Evolutionary conservation across 2,888 invertebrate species (phyloP).

Genomic region (Cataglyphis albicans): DNA sequence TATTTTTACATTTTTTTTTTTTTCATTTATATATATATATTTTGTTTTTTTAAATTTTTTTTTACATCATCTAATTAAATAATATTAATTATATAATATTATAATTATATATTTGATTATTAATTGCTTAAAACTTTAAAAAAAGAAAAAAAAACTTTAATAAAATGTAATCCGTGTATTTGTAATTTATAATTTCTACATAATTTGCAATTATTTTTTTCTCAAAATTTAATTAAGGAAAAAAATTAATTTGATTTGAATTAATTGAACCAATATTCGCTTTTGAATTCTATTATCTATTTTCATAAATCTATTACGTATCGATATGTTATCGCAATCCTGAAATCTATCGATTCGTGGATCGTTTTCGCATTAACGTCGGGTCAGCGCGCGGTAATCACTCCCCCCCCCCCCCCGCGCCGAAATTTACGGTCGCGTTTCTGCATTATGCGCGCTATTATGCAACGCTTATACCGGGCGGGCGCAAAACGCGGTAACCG

Average conservation of each 20-base stretch:
- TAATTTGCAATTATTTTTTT: too few relatives aligned
- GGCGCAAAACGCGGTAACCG: conserved; percentile 31
- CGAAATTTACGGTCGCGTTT: conserved; percentile 44
- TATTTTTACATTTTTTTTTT: background rate
- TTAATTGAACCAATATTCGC: background rate
- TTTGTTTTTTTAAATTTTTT: too few relatives aligned
- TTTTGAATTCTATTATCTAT: background rate
- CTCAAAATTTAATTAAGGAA: too few relatives aligned
- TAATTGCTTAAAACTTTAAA: too few relatives aligned
- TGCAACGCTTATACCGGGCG: conserved; percentile 44
- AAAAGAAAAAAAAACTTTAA: too few relatives aligned
- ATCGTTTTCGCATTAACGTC: conserved; percentile 44
- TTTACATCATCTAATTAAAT: too few relatives aligned
- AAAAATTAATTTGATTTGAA: too few relatives aligned
- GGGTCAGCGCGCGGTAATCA: conserved; percentile 38
- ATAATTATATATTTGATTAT: too few relatives aligned
- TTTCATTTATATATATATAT: too few relatives aligned
- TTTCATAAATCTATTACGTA: background rate
- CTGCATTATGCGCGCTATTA: conserved; percentile 42
- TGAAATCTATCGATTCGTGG: background rate
- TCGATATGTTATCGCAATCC: background rate
- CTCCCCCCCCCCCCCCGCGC: background rate
- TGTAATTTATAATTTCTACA: too few relatives aligned
- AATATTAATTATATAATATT: too few relatives aligned
- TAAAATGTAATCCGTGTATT: too few relatives aligned